Percentiles rank a stretch among this genome's conserved stretches.
Evolutionary conservation across 2,113 vertebrate genomes (phyloP).

Genomic region (Cairina moschata): DNA sequence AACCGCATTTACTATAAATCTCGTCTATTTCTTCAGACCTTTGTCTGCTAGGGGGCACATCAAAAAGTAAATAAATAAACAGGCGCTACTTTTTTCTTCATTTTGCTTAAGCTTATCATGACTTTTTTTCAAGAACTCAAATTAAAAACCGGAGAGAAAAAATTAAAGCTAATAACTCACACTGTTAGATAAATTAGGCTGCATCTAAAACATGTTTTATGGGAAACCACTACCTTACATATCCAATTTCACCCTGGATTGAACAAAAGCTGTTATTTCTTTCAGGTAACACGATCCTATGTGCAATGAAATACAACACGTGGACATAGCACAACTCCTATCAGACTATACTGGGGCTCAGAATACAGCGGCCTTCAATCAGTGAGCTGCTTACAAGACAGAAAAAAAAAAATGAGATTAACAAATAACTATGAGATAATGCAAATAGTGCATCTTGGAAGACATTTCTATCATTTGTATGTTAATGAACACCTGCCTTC

Average conservation of each 20-base stretch:
- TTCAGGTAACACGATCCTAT: background rate
- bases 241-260: background rate
- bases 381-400: background rate
- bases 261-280: background rate
- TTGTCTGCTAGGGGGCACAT: background rate
- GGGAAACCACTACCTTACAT: background rate
- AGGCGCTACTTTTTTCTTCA: too few species aligned
- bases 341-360: background rate
- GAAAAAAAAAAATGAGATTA: background rate
- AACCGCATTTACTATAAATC: background rate
- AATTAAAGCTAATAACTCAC: background rate
- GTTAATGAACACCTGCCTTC: slow-evolving; percentile 30
- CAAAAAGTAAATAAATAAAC: background rate
- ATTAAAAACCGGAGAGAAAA: background rate
- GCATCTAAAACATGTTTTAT: background rate
- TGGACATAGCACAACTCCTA: background rate
- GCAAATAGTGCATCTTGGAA: background rate
- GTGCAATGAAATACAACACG: background rate
- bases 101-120: background rate
- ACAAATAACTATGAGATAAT: background rate
- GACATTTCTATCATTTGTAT: background rate
- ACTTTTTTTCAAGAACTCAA: background rate
- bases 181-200: background rate
- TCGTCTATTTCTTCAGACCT: background rate
- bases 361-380: background rate